Percentiles rank a stretch among this genome's conserved stretches.
These are phyloP conservation scores for Corapipo altera DNA, from an alignment of 2,113 vertebrate genomes.

Conservation along the genomic window DNA sequence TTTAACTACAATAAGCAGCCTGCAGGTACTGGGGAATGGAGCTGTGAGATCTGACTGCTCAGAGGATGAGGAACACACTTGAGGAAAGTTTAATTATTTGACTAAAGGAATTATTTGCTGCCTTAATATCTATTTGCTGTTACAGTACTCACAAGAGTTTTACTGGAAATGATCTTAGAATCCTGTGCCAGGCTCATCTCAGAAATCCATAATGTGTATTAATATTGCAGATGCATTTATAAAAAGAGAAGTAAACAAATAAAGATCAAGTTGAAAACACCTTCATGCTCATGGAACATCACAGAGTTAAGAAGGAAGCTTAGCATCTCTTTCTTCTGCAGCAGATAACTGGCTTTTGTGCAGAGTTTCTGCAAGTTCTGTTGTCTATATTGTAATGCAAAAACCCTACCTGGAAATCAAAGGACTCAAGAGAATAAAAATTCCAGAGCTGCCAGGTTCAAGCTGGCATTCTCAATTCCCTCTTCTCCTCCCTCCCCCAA, in stretches of 20 bases:
- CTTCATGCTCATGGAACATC: constrained; percentile 33
- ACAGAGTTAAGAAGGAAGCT: neutral
- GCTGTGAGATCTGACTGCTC: neutral
- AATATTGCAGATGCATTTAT: neutral
- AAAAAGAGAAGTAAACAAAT: neutral
- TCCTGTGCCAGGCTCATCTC: neutral
- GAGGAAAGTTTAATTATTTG: neutral
- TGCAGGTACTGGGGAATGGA: neutral
- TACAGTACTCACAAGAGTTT: neutral
- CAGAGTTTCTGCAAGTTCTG: constrained; percentile 40
- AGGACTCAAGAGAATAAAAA: neutral
- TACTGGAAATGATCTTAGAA: neutral
- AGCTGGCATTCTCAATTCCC: neutral
- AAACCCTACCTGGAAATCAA: constrained; percentile 34
- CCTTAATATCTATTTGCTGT: neutral
- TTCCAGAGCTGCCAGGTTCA: neutral
- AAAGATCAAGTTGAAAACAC: neutral
- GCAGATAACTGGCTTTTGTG: neutral
- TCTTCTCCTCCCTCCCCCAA: neutral
- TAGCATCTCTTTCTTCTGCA: constrained; percentile 1
- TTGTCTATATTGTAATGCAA: constrained; percentile 44
- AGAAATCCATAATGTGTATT: neutral
- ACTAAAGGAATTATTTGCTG: neutral
- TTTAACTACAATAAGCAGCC: neutral
- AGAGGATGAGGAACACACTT: neutral